These are phyloP conservation scores for Hirundo rustica DNA, from an alignment of 2,797 vertebrate species.

Conservation along the genomic window DNA sequence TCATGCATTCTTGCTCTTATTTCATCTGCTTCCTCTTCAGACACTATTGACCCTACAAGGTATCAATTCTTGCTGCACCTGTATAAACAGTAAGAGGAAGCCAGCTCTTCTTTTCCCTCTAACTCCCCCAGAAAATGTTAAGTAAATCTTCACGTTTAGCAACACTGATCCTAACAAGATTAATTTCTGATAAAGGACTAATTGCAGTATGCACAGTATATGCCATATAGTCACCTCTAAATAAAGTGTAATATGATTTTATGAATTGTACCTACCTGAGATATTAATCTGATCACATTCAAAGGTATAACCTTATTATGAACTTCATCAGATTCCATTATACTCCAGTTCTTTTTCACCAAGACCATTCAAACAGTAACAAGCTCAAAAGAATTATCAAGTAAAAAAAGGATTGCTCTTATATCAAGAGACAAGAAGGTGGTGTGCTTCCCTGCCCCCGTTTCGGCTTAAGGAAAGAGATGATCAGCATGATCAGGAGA, in stretches of 20 bases:
- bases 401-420: neutral
- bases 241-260: neutral
- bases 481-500: too few species aligned
- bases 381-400: neutral
- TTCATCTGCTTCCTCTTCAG: neutral
- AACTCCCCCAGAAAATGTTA: neutral
- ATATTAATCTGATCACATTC: neutral
- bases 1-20: neutral
- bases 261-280: neutral
- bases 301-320: neutral
- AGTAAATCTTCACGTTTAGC: neutral
- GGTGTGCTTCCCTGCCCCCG: fast-evolving
- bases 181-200: neutral
- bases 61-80: neutral
- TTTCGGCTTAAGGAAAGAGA: neutral
- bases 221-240: neutral
- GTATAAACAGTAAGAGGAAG: neutral
- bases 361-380: neutral
- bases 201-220: neutral
- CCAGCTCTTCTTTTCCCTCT: neutral
- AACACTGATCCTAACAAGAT: neutral
- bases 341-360: neutral
- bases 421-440: neutral
- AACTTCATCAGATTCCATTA: neutral
- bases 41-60: neutral